Conservation (phyloP, 2,113 vertebrate species). For the Galeopterus variegatus region DNA sequence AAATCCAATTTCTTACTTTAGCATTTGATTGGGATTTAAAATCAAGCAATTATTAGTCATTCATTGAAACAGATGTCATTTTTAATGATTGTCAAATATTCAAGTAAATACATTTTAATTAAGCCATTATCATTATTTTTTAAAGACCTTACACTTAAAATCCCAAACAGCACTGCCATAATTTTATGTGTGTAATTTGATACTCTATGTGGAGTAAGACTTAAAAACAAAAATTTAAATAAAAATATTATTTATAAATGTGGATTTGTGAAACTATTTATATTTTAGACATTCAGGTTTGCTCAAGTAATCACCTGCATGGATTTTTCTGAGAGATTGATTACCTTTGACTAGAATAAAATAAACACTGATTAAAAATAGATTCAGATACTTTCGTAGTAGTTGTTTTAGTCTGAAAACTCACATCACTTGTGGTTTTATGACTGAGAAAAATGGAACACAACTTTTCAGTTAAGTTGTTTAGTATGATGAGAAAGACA, state of each 20-base stretch:
- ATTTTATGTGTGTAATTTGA: not conserved
- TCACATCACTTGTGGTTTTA: not conserved
- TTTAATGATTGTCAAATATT: conserved; percentile 19
- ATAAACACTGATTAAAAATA: not conserved
- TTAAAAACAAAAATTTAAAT: conserved; percentile 60
- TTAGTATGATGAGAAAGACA: conserved; percentile 34
- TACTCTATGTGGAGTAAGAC: not conserved
- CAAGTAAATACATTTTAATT: conserved; percentile 35
- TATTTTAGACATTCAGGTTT: conserved; percentile 44
- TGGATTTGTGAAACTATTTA: conserved; percentile 40
- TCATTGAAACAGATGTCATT: conserved; percentile 40
- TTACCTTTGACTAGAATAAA: not conserved
- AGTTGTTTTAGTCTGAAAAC: conserved; percentile 37
- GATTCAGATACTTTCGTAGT: conserved; percentile 4
- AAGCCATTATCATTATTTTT: conserved; percentile 10
- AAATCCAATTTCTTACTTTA: conserved; percentile 46
- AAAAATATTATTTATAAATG: conserved; percentile 46
- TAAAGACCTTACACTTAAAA: conserved; percentile 1
- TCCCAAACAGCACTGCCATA: not conserved
- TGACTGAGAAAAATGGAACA: not conserved
- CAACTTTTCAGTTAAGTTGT: not conserved
- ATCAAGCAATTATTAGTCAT: conserved; percentile 26
- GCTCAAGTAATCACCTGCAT: not conserved
- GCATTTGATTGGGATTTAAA: conserved; percentile 62
- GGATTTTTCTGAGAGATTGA: conserved; percentile 3